These are phyloP conservation scores for Struthio camelus DNA, from an alignment of 2,113 vertebrate genomes.

Conservation along the genomic window DNA sequence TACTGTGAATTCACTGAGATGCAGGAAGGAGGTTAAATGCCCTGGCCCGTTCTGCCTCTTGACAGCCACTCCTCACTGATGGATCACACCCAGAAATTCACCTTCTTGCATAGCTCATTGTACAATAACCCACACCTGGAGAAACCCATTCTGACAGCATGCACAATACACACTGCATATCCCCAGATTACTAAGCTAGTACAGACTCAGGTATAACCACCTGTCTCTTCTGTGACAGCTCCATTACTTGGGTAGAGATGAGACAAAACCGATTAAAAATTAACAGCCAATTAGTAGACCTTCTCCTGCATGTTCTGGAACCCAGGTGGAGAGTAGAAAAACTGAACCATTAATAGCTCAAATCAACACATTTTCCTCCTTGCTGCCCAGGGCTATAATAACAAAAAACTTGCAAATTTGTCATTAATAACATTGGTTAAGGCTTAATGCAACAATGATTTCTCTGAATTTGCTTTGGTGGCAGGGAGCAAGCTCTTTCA, in stretches of 20 bases:
- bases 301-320: not conserved
- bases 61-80: not conserved
- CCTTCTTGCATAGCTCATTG: not conserved
- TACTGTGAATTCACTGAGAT: not conserved
- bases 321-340: not conserved
- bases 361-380: not conserved
- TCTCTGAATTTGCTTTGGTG: slow-evolving; percentile 3
- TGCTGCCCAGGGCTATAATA: not conserved
- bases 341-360: not conserved
- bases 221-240: not conserved
- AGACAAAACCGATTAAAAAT: not conserved
- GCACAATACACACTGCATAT: not conserved
- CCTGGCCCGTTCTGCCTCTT: not conserved
- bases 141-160: not conserved
- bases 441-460: not conserved
- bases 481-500: not conserved
- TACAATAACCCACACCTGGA: not conserved
- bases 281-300: not conserved
- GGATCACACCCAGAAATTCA: not conserved
- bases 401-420: not conserved
- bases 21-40: not conserved
- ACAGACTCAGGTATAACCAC: not conserved
- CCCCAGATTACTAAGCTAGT: not conserved
- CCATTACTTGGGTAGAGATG: not conserved
- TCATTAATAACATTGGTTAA: not conserved